Percentiles rank a stretch among this genome's conserved stretches.
Evolutionary conservation across 2,797 vertebrate genomes (phyloP).

Genomic region (Helostoma temminkii): DNA sequence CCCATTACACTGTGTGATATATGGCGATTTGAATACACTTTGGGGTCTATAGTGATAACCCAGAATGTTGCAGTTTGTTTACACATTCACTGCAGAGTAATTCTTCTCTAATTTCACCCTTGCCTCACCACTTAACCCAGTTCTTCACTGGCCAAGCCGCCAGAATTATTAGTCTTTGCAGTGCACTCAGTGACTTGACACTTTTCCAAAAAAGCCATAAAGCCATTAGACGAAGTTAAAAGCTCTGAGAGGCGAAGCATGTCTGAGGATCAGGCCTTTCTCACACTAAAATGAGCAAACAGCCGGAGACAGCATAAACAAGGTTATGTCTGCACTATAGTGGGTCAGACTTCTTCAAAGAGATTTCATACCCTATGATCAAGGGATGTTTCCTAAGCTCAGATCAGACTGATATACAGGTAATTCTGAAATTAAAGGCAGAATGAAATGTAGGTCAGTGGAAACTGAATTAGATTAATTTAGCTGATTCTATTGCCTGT

Average conservation of each 20-base stretch:
- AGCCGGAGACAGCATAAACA: conserved; percentile 10
- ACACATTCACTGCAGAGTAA: conserved; percentile 19
- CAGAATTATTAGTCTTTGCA: conserved; percentile 14
- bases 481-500: neutral
- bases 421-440: conserved; percentile 1
- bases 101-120: conserved; percentile 24
- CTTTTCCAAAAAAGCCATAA: conserved; percentile 50
- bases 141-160: conserved; percentile 29
- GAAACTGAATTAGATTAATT: neutral
- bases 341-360: conserved; percentile 26
- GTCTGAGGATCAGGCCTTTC: conserved; percentile 13
- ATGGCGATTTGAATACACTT: conserved; percentile 11
- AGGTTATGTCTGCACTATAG: conserved; percentile 40
- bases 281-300: conserved; percentile 23
- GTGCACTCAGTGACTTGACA: conserved; percentile 52
- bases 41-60: conserved; percentile 13
- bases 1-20: conserved; percentile 26
- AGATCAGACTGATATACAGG: neutral
- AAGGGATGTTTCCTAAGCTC: neutral
- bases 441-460: conserved; percentile 7
- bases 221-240: conserved; percentile 40
- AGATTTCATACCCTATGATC: conserved; percentile 17
- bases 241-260: conserved; percentile 18
- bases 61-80: conserved; percentile 25
- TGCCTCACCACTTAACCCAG: conserved; percentile 43